Base-by-base conservation (phyloP, 2,797 vertebrate genomes). In the Margarornis squamiger region DNA sequence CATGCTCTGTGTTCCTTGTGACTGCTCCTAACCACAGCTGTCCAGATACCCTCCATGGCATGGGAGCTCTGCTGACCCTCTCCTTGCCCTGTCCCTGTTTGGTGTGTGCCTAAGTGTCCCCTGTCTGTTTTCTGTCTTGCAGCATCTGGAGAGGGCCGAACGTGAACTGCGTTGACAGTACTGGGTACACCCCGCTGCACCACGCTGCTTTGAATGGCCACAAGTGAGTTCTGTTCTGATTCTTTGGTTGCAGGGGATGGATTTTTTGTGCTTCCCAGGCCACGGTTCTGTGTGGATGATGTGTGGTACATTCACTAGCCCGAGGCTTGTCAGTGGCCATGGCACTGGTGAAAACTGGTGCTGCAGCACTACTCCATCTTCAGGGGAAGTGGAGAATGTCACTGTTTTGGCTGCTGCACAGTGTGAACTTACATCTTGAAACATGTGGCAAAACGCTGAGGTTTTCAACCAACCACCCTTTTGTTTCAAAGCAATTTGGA, bases 71-170 rank as follows among this genome's bases (percentile, higher is more conserved):
- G 68, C 54, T 79, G 86, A 32, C 43, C 61, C 24, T 71, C 90
- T 70, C 46, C 76, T 74, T 39, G 55, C 83, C 68, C 85, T 89
- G 34, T 17, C 61, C 2, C 70, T 79, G 80, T 97, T 93, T 52
- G 66, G 26, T 65, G 52, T 93, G n/a, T 59, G 46, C 48, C 65
- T 94, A 54, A 94, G 78, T n/a, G 78, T 84, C 86, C 76, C 86
- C 81, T 95, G 73, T 92, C 15, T 36, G 12, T 61, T 91, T 93
- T 94, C 87, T 93, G 71, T 89, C 93, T 71, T 89, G 59, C 98
- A 99, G 99, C 96, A 99, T 99, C 97, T 99, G 99, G 99, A 99
- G 99, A 96, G 99, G 99, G 80, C 99, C 99, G 36, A 99, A 99
- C 90, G 99, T 99, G 98, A 99, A 99, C 97, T 99, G 99, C 79